Conservation (phyloP, 2,888 invertebrate species). For the Drosophila histrio region DNA sequence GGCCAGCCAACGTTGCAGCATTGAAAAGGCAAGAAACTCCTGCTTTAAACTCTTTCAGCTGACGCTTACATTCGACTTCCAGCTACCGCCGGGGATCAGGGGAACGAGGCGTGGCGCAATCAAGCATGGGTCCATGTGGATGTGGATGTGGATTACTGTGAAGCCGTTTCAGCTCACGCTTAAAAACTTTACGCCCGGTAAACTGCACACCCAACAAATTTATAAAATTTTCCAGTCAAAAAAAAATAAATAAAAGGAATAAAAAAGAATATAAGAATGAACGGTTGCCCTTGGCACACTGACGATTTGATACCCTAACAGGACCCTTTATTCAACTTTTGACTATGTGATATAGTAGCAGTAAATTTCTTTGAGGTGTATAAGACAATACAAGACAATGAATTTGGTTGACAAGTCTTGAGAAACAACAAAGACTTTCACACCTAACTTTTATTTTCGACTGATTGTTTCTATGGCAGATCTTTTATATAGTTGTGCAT, state of each 20-base stretch:
- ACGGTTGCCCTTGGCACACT: too few species aligned
- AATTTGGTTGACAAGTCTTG: too few species aligned
- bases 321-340: too few species aligned
- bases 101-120: constrained; percentile 44
- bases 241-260: not conserved
- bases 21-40: constrained; percentile 22
- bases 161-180: constrained; percentile 62
- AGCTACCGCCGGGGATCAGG: constrained; percentile 11
- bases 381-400: too few species aligned
- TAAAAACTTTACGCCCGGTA: constrained; percentile 63
- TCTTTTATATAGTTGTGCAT: too few species aligned
- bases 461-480: too few species aligned
- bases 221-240: constrained; percentile 49
- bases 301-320: too few species aligned
- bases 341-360: too few species aligned
- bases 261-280: constrained; percentile 1
- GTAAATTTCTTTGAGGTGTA: too few species aligned
- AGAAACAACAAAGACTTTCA: too few species aligned
- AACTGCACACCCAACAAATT: constrained; percentile 55
- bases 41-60: constrained; percentile 28
- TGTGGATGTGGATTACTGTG: constrained; percentile 67
- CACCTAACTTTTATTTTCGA: too few species aligned
- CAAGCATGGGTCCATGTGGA: constrained; percentile 64
- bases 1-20: constrained; percentile 21
- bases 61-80: constrained; percentile 44